A percentile compares a stretch with the other conserved stretches of the same genome.
phyloP scores from a whole-genome alignment of 2,888 invertebrate genomes.

The Drosophila hamatofila region DNA sequence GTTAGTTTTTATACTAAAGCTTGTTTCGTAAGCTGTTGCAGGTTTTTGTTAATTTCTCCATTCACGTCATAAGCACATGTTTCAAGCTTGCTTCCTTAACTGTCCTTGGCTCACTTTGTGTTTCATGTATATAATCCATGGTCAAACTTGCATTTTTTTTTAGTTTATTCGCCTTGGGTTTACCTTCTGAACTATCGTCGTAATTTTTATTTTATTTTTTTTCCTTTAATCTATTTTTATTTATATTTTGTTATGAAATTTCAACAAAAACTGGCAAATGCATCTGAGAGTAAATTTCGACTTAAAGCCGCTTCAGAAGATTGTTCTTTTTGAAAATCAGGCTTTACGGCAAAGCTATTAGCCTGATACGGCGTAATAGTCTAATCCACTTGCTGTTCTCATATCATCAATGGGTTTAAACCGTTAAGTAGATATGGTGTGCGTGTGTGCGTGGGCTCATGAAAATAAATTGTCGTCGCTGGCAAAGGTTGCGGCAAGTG shows the following conservation, averaged over 20 bases:
- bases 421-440: conserved; percentile 1
- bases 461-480: conserved; percentile 74
- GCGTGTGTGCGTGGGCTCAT: conserved; percentile 34
- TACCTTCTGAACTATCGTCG: background rate
- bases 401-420: conserved; percentile 25
- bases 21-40: background rate
- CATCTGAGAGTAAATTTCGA: background rate
- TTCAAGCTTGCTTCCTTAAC: background rate
- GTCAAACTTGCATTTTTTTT: too few relatives aligned
- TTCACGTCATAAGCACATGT: background rate
- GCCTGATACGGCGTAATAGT: conserved; percentile 20
- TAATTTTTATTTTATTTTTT: background rate
- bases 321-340: background rate
- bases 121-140: background rate
- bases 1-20: background rate
- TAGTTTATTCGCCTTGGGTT: background rate
- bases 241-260: background rate
- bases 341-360: conserved; percentile 40
- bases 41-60: background rate
- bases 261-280: background rate
- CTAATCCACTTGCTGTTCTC: conserved; percentile 15
- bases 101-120: background rate
- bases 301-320: background rate
- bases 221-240: background rate
- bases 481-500: conserved; percentile 65